phyloP scores from a whole-genome alignment of 2,888 invertebrate genomes.

The Chydorus sphaericus region DNA sequence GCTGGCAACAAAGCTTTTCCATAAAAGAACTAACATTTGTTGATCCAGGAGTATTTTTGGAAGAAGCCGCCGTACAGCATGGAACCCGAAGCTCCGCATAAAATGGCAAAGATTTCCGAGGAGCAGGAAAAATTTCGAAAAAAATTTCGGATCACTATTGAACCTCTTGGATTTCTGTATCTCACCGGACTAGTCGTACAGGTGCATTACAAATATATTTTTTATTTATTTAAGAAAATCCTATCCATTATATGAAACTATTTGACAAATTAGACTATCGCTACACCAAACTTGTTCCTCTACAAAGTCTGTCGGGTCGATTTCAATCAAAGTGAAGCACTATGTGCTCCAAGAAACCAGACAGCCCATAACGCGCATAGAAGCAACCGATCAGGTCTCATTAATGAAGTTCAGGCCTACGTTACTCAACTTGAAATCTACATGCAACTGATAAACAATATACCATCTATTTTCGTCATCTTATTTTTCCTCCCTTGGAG shows the following conservation, averaged over 20 bases:
- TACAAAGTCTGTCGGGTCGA: constrained; percentile 11
- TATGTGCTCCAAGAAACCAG: not conserved
- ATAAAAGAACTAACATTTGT: no score
- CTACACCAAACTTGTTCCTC: constrained; percentile 4
- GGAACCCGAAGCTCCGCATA: no score
- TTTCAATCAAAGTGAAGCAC: not conserved
- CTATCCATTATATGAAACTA: no score
- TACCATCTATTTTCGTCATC: constrained; percentile 11
- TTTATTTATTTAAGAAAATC: not conserved
- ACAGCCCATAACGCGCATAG: no score
- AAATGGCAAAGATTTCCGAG: no score
- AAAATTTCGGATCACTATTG: no score
- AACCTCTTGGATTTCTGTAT: no score
- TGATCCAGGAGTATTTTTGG: no score
- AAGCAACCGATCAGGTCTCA: not conserved
- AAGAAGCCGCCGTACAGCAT: no score
- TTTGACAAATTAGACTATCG: not conserved
- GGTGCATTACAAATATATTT: not conserved
- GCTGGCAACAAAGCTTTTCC: no score
- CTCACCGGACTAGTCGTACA: no score
- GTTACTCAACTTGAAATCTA: constrained; percentile 7
- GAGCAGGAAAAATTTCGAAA: no score
- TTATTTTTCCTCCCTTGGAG: constrained; percentile 12
- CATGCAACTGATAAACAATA: constrained; percentile 7
- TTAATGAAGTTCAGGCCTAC: not conserved